A percentile compares a stretch with the other conserved stretches of the same genome.
Conservation (phyloP, 2,113 vertebrate species). For the Erythrolamprus reginae region DNA sequence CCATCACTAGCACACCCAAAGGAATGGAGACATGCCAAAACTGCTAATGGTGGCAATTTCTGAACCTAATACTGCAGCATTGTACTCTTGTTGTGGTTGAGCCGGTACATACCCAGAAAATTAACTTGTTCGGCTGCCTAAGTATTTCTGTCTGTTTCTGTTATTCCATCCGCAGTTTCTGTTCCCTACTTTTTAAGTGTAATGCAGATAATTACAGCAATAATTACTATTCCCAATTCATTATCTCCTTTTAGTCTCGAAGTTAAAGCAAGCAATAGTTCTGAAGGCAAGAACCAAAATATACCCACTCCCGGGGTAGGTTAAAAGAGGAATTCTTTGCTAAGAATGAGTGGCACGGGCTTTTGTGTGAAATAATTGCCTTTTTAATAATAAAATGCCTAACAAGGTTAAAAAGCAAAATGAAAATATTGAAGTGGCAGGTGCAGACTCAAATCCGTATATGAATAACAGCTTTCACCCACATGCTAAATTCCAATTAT, state of each 20-base stretch:
- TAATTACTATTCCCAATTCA: neutral
- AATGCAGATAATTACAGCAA: neutral
- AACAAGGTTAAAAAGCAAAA: neutral
- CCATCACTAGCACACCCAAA: neutral
- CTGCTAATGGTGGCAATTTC: neutral
- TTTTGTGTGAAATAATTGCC: neutral
- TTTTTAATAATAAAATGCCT: neutral
- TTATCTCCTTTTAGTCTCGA: neutral
- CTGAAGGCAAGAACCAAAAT: neutral
- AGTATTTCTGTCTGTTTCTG: neutral
- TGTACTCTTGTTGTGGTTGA: neutral
- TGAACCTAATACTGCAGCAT: neutral
- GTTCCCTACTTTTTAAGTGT: neutral
- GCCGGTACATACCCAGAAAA: neutral
- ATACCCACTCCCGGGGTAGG: neutral
- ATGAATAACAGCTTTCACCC: neutral
- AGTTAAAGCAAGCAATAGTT: neutral
- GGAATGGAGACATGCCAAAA: neutral
- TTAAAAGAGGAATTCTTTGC: neutral
- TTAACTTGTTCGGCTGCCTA: neutral
- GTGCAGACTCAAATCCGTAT: neutral
- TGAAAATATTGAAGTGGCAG: slow-evolving; percentile 13
- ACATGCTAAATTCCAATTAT: slow-evolving; percentile 14
- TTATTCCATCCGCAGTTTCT: neutral
- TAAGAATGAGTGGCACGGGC: neutral